Evolutionary conservation across 2,888 invertebrate species (phyloP).

Genomic region (Acrobasis repandana): DNA sequence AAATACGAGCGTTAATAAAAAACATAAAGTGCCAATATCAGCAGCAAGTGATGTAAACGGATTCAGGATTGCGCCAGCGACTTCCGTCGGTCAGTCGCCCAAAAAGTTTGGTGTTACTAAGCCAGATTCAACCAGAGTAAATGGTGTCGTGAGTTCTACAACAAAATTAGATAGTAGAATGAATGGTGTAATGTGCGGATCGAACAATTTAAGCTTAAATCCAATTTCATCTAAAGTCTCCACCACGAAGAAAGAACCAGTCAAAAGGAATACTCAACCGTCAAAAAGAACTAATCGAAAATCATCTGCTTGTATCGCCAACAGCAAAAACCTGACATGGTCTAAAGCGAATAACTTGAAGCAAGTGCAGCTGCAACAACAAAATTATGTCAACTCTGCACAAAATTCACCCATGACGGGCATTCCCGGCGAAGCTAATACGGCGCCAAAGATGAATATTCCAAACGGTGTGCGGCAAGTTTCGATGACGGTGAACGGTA

Average conservation of each 20-base stretch:
- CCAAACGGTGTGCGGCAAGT: conserved; percentile 71
- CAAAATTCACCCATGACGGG: conserved; percentile 46
- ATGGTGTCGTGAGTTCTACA: conserved; percentile 71
- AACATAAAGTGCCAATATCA: conserved; percentile 60
- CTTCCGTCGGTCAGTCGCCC: conserved; percentile 49
- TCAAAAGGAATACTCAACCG: conserved; percentile 51
- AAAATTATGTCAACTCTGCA: conserved; percentile 63
- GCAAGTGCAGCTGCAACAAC: conserved; percentile 71
- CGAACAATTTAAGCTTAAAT: conserved; percentile 70
- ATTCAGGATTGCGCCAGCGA: conserved; percentile 56
- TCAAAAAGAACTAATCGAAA: conserved; percentile 71
- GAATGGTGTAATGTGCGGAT: conserved; percentile 76
- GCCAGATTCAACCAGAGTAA: conserved; percentile 55
- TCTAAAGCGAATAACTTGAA: conserved; percentile 77
- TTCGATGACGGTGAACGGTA: conserved; percentile 67
- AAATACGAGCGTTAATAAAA: conserved; percentile 42
- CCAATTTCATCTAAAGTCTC: conserved; percentile 53
- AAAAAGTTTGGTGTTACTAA: conserved; percentile 54
- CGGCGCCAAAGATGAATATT: conserved; percentile 71
- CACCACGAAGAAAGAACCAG: conserved; percentile 57
- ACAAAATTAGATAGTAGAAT: conserved; percentile 74
- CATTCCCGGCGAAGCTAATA: conserved; percentile 56
- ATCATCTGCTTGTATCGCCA: conserved; percentile 75
- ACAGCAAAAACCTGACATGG: conserved; percentile 76
- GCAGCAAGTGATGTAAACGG: conserved; percentile 51